Conservation (phyloP, 2,113 vertebrate genomes). For the Amphiprion ocellaris region DNA sequence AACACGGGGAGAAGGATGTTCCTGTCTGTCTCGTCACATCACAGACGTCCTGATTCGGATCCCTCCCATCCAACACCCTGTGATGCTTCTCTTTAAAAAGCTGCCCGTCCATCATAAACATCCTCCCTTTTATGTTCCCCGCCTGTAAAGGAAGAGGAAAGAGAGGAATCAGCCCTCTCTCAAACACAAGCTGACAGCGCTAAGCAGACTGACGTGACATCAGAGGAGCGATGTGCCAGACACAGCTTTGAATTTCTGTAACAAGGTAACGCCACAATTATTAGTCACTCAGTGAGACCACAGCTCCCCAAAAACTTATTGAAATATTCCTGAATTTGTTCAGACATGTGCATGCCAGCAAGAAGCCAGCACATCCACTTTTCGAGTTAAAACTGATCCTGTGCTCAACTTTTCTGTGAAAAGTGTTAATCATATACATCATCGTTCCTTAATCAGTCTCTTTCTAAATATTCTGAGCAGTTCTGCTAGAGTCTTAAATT, state of each 20-base stretch:
- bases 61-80: constrained; percentile 79
- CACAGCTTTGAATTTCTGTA: constrained; percentile 73
- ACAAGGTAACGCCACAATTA: constrained; percentile 78
- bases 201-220: constrained; percentile 79
- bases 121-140: constrained; percentile 80
- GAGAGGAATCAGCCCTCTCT: constrained; percentile 76
- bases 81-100: constrained; percentile 82
- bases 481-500: constrained; percentile 76
- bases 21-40: constrained; percentile 85
- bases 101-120: constrained; percentile 83
- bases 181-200: constrained; percentile 78
- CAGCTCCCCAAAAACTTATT: constrained; percentile 43
- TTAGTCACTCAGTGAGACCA: constrained; percentile 70
- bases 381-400: constrained; percentile 12
- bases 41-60: constrained; percentile 78
- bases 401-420: constrained; percentile 44
- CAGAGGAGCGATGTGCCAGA: constrained; percentile 75
- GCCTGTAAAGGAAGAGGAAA: constrained; percentile 73
- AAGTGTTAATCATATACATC: constrained; percentile 72
- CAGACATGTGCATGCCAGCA: constrained; percentile 1
- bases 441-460: constrained; percentile 72
- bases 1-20: constrained; percentile 83
- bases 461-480: constrained; percentile 72
- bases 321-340: constrained; percentile 53
- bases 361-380: constrained; percentile 21